Percentiles rank a stretch among this genome's conserved stretches.
Conservation (phyloP, 2,797 vertebrate species). For the Delichon dasypus region DNA sequence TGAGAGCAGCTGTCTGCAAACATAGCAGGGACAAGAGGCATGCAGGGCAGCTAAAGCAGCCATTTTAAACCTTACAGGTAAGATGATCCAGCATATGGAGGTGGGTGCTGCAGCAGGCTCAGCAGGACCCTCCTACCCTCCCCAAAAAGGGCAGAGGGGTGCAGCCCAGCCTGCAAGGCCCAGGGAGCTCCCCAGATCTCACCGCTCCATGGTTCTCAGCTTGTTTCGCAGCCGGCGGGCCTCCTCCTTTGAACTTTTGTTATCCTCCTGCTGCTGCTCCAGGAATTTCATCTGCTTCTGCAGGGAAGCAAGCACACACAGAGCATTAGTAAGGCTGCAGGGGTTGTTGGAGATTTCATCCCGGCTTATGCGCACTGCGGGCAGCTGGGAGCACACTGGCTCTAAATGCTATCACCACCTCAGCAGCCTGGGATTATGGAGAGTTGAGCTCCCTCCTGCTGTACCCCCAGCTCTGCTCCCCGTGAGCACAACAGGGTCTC, state of each 20-base stretch:
- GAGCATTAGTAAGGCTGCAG: neutral
- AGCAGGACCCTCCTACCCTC: neutral
- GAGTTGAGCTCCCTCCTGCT: neutral
- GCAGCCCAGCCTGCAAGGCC: neutral
- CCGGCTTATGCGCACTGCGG: neutral
- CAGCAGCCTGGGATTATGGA: neutral
- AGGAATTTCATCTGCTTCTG: slow-evolving; percentile 95
- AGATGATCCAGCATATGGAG: neutral
- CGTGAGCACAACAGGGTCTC: neutral
- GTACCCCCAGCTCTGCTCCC: neutral
- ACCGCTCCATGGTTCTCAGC: slow-evolving; percentile 90
- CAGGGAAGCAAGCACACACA: slow-evolving; percentile 23
- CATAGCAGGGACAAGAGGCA: neutral
- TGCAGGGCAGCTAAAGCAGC: neutral
- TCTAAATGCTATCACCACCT: slow-evolving; percentile 21
- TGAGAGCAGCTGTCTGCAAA: neutral
- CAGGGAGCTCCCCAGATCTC: neutral
- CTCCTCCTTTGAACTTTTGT: slow-evolving; percentile 87
- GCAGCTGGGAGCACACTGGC: neutral
- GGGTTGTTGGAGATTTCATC: slow-evolving; percentile 3
- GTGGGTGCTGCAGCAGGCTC: neutral
- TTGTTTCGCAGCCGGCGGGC: slow-evolving; percentile 82
- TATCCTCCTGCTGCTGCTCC: slow-evolving; percentile 87
- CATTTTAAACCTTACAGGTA: neutral
- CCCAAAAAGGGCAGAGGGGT: neutral